phyloP scores from a whole-genome alignment of 2,888 invertebrate genomes.

The Lycocerus yunnanus region DNA sequence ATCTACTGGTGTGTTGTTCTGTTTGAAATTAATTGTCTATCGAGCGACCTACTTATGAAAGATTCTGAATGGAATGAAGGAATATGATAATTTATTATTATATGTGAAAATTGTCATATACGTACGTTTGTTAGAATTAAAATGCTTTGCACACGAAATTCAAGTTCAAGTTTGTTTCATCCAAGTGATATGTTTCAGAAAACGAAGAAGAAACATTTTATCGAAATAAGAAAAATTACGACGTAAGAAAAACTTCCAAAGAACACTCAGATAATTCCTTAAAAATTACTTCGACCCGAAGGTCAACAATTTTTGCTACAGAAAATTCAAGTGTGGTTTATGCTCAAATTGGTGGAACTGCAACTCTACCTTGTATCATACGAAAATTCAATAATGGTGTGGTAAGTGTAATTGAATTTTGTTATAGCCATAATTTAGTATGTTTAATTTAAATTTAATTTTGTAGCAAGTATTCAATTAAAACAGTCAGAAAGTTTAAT shows the following conservation, averaged over 20 bases:
- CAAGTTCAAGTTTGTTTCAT: background rate
- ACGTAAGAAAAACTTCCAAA: conserved; percentile 18
- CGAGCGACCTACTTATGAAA: conserved; percentile 21
- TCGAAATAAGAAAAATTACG: conserved; percentile 28
- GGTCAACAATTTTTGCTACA: conserved; percentile 47
- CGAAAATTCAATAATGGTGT: conserved; percentile 53
- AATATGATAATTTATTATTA: background rate
- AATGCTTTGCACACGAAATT: background rate
- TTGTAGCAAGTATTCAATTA: background rate
- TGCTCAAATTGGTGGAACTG: conserved; percentile 55
- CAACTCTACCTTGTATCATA: conserved; percentile 54
- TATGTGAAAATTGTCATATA: background rate
- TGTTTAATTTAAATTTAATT: background rate
- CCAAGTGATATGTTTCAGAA: conserved; percentile 10
- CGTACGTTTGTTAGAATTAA: background rate
- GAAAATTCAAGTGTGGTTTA: conserved; percentile 53
- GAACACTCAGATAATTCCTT: conserved; percentile 25
- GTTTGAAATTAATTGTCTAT: conserved; percentile 25
- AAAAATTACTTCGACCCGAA: conserved; percentile 10
- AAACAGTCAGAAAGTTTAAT: background rate
- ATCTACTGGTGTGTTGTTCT: conserved; percentile 14
- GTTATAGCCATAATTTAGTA: background rate
- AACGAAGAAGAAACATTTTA: conserved; percentile 6
- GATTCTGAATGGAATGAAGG: conserved; percentile 9
- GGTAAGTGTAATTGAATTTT: conserved; percentile 43